phyloP scores from a whole-genome alignment of 2,797 vertebrate genomes.

The Thunnus albacares region DNA sequence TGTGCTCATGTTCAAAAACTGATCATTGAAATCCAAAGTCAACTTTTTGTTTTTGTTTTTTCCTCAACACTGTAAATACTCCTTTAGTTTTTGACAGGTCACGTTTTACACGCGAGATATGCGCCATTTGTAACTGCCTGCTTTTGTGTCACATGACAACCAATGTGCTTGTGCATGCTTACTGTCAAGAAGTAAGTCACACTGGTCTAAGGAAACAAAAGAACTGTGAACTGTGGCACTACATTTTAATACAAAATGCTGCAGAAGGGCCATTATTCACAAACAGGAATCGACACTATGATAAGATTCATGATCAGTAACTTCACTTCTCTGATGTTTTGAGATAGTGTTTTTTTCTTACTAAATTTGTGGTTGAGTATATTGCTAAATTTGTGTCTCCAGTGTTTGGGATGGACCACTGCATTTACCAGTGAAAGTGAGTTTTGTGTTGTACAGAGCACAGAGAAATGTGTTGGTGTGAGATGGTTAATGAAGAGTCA shows the following conservation, averaged over 20 bases:
- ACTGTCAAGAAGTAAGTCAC: conserved; percentile 1
- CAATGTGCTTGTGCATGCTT: neutral
- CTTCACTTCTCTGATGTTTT: neutral
- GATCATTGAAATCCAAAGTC: conserved; percentile 9
- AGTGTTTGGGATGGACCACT: neutral
- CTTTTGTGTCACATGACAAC: conserved; percentile 33
- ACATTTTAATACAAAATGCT: conserved; percentile 4
- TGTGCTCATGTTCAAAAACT: conserved; percentile 11
- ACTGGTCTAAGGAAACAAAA: conserved; percentile 13
- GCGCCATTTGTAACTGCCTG: conserved; percentile 18
- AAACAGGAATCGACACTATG: conserved; percentile 2
- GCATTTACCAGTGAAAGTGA: neutral
- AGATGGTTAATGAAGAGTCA: no score
- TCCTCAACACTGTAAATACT: conserved; percentile 2
- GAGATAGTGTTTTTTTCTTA: neutral
- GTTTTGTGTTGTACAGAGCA: neutral
- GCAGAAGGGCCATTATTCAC: neutral
- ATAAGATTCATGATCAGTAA: neutral
- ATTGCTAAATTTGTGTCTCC: neutral
- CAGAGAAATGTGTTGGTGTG: neutral
- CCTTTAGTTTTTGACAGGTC: conserved; percentile 23
- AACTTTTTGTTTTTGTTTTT: conserved; percentile 7
- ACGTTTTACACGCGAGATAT: conserved; percentile 1
- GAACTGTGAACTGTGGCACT: no score
- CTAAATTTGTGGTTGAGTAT: conserved; percentile 11